Evolutionary conservation across 2,113 vertebrate genomes (phyloP).

Genomic region (Gracilinanus agilis): DNA sequence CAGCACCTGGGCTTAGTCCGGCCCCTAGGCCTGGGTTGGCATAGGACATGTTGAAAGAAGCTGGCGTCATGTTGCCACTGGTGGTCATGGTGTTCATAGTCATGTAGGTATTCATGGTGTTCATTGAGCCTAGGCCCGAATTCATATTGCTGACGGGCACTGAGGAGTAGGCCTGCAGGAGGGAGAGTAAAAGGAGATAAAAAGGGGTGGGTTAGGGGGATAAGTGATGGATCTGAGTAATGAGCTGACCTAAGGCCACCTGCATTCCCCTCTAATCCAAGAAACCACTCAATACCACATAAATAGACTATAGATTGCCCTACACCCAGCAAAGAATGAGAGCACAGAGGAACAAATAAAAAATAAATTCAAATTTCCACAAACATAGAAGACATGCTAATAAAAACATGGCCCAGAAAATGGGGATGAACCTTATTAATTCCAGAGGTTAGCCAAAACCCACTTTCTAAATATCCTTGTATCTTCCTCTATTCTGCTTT

Average conservation of each 20-base stretch:
- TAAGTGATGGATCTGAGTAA: not conserved
- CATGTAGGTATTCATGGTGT: conserved; percentile 97
- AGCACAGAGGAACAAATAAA: not conserved
- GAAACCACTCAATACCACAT: not conserved
- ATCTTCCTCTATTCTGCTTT: not conserved
- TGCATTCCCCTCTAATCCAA: not conserved
- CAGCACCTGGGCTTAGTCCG: conserved; percentile 89
- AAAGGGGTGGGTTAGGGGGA: conserved; percentile 65
- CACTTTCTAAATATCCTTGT: conserved; percentile 4
- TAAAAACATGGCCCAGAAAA: conserved; percentile 62
- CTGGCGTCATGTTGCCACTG: conserved; percentile 92
- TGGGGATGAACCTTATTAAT: conserved; percentile 55
- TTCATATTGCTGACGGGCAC: conserved; percentile 95
- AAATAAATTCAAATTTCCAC: conserved; percentile 20
- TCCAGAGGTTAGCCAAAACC: not conserved
- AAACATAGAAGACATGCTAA: conserved; percentile 54
- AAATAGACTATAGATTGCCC: not conserved
- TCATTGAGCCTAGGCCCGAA: conserved; percentile 91
- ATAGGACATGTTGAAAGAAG: conserved; percentile 99
- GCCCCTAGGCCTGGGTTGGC: conserved; percentile 91
- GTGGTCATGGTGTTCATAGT: conserved; percentile 91
- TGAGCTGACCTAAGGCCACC: not conserved
- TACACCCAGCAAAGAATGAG: not conserved
- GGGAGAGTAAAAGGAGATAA: conserved; percentile 74
- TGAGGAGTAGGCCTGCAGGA: conserved; percentile 93